These are phyloP conservation scores for Delphinapterus leucas DNA, from an alignment of 2,113 vertebrate species.

Conservation along the genomic window DNA sequence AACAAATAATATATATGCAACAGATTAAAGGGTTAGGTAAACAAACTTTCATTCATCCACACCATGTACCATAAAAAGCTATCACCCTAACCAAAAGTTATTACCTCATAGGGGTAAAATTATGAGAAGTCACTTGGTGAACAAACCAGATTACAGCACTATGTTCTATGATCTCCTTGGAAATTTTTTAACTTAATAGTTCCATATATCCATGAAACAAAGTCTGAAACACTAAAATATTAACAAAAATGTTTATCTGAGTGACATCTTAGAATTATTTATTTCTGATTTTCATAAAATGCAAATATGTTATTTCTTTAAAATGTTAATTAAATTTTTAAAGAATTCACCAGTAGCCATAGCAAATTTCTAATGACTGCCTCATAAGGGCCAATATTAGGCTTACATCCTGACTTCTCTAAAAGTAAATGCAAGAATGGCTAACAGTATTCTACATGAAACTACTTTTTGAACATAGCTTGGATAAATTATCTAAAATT, in stretches of 20 bases:
- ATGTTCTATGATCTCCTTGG: neutral
- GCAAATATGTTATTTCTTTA: conserved; percentile 11
- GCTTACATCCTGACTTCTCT: neutral
- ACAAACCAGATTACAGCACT: neutral
- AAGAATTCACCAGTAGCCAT: neutral
- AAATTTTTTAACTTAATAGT: neutral
- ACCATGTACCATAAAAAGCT: neutral
- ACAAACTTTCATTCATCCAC: neutral
- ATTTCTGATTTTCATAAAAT: conserved; percentile 15
- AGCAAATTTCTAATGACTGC: neutral
- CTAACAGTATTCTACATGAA: neutral
- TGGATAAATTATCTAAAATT: conserved; percentile 9
- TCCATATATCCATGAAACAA: neutral
- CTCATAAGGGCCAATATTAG: neutral
- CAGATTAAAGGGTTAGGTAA: neutral
- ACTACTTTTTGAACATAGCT: neutral
- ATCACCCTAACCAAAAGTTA: neutral
- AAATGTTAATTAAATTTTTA: neutral
- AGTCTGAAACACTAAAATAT: neutral
- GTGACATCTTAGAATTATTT: neutral
- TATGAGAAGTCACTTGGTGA: neutral
- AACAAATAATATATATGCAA: neutral
- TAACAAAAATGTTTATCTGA: neutral
- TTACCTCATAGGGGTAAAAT: neutral
- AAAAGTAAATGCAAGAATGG: neutral